Evolutionary conservation across 2,113 vertebrate species (phyloP).

Genomic region (Globicephala melas): DNA sequence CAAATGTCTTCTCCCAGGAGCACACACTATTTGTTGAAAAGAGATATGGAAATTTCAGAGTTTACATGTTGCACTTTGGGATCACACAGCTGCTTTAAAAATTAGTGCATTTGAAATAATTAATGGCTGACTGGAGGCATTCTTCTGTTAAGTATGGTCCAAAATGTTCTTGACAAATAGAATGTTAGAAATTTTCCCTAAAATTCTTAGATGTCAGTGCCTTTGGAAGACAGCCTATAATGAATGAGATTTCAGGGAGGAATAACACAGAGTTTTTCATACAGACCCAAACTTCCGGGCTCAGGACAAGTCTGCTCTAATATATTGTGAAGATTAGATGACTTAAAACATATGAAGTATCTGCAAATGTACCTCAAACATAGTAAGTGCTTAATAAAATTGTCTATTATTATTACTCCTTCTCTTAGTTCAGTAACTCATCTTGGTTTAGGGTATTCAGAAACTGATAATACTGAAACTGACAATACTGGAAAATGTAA

Average conservation of each 20-base stretch:
- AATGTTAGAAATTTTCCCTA: not conserved
- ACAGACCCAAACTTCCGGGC: not conserved
- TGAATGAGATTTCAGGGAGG: not conserved
- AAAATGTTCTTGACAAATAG: constrained; percentile 31
- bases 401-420: not conserved
- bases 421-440: not conserved
- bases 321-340: not conserved
- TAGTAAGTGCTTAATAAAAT: not conserved
- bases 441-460: not conserved
- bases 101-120: constrained; percentile 58
- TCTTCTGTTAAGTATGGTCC: constrained; percentile 41
- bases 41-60: constrained; percentile 49
- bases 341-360: not conserved
- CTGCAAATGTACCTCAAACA: not conserved
- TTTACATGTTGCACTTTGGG: constrained; percentile 34
- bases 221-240: not conserved
- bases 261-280: not conserved
- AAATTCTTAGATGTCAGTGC: constrained; percentile 3
- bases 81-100: constrained; percentile 64
- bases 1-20: constrained; percentile 56
- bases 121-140: constrained; percentile 52
- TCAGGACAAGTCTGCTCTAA: not conserved
- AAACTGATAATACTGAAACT: not conserved
- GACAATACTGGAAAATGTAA: not conserved
- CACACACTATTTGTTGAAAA: constrained; percentile 47